Percentiles rank a stretch among this genome's conserved stretches.
Conservation (phyloP, 2,113 vertebrate genomes). For the Lepus americanus region DNA sequence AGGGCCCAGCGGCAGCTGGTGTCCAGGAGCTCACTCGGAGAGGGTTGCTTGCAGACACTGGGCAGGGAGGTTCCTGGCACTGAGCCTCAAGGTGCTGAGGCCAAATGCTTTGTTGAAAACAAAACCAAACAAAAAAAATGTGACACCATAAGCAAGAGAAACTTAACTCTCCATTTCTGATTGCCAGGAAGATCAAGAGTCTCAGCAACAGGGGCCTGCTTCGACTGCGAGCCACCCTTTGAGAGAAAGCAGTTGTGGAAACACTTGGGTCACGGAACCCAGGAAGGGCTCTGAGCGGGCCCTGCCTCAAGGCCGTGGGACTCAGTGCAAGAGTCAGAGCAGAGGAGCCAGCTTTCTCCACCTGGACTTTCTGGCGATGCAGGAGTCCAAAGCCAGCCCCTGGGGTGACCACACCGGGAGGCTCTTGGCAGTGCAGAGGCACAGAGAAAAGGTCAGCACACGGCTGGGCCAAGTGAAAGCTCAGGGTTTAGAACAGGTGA, state of each 20-base stretch:
- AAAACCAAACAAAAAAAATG: constrained; percentile 41
- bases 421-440: background rate
- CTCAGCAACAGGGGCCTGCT: constrained; percentile 13
- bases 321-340: background rate
- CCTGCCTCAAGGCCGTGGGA: too few relatives aligned
- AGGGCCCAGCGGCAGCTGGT: background rate
- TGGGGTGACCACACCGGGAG: background rate
- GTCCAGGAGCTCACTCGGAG: background rate
- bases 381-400: background rate
- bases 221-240: background rate
- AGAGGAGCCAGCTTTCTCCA: background rate
- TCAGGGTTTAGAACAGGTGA: background rate
- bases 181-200: background rate
- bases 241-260: constrained; percentile 3
- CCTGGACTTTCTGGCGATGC: background rate
- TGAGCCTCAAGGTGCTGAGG: background rate
- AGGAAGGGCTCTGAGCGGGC: background rate
- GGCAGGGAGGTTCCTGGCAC: background rate
- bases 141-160: background rate
- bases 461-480: background rate
- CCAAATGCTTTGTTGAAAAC: constrained; percentile 49
- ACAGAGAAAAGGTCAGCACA: background rate
- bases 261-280: background rate
- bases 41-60: background rate
- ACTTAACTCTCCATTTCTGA: constrained; percentile 7